A percentile compares a stretch with the other conserved stretches of the same genome.
phyloP scores from a whole-genome alignment of 1,140 invertebrate genomes.

The Ips typographus region DNA sequence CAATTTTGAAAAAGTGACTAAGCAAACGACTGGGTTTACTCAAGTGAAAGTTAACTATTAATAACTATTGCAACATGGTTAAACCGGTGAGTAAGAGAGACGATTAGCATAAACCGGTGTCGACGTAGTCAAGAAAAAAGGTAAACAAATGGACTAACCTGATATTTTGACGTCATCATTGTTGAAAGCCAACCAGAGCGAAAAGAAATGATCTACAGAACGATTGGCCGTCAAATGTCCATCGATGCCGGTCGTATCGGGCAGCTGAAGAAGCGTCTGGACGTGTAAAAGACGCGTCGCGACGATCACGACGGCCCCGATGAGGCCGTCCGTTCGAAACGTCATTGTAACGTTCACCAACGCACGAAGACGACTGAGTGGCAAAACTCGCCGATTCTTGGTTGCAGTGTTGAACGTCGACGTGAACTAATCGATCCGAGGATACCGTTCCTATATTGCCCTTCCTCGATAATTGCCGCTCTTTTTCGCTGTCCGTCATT shows the following conservation, averaged over 20 bases:
- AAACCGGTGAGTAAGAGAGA: no score
- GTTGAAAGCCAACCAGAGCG: slow-evolving; percentile 58
- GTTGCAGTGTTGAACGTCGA: slow-evolving; percentile 23
- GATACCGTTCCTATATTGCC: slow-evolving; percentile 19
- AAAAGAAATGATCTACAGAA: slow-evolving; percentile 57
- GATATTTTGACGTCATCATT: slow-evolving; percentile 57
- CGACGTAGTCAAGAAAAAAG: no score
- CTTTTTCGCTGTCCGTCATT: no score
- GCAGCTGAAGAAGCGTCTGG: slow-evolving; percentile 53
- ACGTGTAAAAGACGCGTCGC: slow-evolving; percentile 34
- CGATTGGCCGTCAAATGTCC: slow-evolving; percentile 54
- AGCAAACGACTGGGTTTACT: no score
- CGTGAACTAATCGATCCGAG: slow-evolving; percentile 41
- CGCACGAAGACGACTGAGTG: slow-evolving; percentile 35
- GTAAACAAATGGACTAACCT: slow-evolving; percentile 47
- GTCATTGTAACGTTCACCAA: slow-evolving; percentile 34
- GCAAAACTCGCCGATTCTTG: slow-evolving; percentile 24
- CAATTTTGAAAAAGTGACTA: no score
- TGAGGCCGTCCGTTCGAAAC: slow-evolving; percentile 17
- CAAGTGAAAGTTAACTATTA: no score
- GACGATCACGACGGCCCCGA: slow-evolving; percentile 21
- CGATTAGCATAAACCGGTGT: no score
- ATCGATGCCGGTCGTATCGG: slow-evolving; percentile 56
- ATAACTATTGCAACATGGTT: no score
- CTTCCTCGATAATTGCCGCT: slow-evolving; percentile 1